Conservation (phyloP, 2,797 vertebrate genomes). For the Megalops cyprinoides region DNA sequence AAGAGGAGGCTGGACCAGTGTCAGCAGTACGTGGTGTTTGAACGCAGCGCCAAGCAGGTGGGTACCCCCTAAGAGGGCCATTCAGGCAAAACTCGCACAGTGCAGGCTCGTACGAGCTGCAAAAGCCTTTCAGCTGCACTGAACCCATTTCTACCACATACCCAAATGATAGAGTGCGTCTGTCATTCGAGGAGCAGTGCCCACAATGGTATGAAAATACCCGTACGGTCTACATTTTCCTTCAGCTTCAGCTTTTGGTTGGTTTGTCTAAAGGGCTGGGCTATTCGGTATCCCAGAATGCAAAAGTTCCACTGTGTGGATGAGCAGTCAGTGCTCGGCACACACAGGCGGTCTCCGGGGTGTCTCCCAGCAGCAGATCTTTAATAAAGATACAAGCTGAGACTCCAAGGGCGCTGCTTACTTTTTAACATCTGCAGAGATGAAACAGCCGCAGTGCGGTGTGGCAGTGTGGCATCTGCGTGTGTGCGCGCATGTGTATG, state of each 20-base stretch:
- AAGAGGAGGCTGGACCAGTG: conserved; percentile 95
- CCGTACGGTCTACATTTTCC: neutral
- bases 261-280: neutral
- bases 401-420: no score
- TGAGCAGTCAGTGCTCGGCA: neutral
- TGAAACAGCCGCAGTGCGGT: neutral
- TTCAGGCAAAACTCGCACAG: no score
- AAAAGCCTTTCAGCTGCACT: no score
- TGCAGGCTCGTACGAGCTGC: no score
- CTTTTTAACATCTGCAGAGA: neutral
- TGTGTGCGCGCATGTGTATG: neutral
- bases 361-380: neutral
- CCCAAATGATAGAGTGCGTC: neutral
- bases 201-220: neutral
- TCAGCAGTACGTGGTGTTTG: conserved; percentile 95
- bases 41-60: conserved; percentile 96
- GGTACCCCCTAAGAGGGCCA: conserved; percentile 33
- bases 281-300: neutral
- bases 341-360: neutral
- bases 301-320: neutral
- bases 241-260: neutral
- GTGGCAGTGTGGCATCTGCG: no score
- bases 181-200: neutral
- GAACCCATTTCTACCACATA: no score
- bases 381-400: neutral